Evolutionary conservation across 2,888 invertebrate species (phyloP).

Genomic region (Drosophila fungiperda): DNA sequence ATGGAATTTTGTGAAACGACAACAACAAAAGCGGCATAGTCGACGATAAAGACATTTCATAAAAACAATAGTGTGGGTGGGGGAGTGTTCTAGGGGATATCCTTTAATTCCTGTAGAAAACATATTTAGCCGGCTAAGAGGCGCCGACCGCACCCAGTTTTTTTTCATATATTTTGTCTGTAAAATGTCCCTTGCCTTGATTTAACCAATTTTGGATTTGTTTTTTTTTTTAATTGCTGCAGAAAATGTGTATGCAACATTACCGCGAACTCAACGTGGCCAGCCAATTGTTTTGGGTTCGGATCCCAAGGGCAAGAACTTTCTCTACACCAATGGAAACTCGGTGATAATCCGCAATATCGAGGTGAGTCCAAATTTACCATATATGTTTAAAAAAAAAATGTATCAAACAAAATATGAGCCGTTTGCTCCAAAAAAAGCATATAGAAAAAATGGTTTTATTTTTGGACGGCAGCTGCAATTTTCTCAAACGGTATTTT

Average conservation of each 20-base stretch:
- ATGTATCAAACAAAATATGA: slow-evolving; percentile 39
- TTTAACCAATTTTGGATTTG: slow-evolving; percentile 9
- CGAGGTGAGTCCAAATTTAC: slow-evolving; percentile 85
- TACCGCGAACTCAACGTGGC: slow-evolving; percentile 97
- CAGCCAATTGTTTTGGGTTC: slow-evolving; percentile 97
- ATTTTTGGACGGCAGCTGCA: slow-evolving; percentile 79
- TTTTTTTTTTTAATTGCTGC: slow-evolving; percentile 73
- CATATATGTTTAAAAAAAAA: slow-evolving; percentile 21
- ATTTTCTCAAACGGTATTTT: slow-evolving; percentile 67
- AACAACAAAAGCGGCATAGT: slow-evolving; percentile 7
- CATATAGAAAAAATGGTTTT: slow-evolving; percentile 38
- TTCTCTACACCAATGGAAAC: slow-evolving; percentile 98
- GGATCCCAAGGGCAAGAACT: slow-evolving; percentile 98
- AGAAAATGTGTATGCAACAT: slow-evolving; percentile 96
- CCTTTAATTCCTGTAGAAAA: slow-evolving; percentile 39
- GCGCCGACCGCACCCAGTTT: slow-evolving; percentile 65
- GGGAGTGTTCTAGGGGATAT: not conserved
- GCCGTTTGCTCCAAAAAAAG: slow-evolving; percentile 46
- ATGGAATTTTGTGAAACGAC: slow-evolving; percentile 55
- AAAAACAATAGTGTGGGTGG: slow-evolving; percentile 41
- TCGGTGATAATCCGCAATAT: slow-evolving; percentile 99
- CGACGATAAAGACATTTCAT: slow-evolving; percentile 15
- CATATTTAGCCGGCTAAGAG: slow-evolving; percentile 36
- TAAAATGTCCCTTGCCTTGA: slow-evolving; percentile 4
- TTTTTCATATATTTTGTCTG: slow-evolving; percentile 1